Conservation (phyloP, 2,888 invertebrate species). For the Nematopogon swammerdamellus region DNA sequence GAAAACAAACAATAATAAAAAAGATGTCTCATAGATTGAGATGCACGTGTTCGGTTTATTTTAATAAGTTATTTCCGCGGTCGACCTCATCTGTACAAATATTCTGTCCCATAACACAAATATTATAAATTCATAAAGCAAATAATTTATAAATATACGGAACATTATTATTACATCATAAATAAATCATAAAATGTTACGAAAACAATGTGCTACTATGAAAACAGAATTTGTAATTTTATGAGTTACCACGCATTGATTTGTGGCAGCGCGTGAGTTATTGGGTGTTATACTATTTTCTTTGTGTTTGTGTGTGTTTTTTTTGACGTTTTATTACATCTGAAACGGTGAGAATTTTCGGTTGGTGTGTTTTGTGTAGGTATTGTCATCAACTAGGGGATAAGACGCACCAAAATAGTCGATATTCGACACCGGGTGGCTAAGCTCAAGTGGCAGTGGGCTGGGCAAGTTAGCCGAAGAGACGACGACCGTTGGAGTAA, state of each 20-base stretch:
- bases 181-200: neutral
- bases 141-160: neutral
- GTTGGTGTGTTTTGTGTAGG: too few species aligned
- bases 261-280: neutral
- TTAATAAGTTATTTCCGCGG: neutral
- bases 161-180: neutral
- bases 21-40: neutral
- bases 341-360: too few species aligned
- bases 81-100: neutral
- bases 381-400: too few species aligned
- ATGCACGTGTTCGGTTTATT: neutral
- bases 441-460: too few species aligned
- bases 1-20: neutral
- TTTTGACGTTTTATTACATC: too few species aligned
- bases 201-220: neutral
- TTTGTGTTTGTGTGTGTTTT: neutral
- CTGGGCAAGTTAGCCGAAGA: too few species aligned
- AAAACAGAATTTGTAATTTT: neutral
- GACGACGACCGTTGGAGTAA: too few species aligned
- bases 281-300: neutral
- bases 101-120: neutral
- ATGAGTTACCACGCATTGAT: neutral
- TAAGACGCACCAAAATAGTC: too few species aligned
- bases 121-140: neutral
- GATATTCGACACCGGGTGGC: too few species aligned